Base-by-base conservation (phyloP, 2,113 vertebrate species). In the Hippocampus zosterae region DNA sequence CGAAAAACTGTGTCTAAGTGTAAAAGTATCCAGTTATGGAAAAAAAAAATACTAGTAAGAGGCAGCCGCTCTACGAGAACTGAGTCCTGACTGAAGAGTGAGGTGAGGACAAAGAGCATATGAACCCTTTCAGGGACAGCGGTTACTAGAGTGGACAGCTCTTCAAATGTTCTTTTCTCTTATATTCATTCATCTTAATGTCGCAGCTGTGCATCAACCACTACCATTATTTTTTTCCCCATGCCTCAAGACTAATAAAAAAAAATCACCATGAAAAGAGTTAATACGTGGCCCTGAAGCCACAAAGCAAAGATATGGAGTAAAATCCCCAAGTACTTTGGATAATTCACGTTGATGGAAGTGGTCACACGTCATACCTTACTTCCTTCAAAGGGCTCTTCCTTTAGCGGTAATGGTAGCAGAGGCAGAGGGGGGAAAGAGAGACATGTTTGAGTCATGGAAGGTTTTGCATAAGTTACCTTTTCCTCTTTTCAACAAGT, bases 341-440 rank as follows among this genome's bases (percentile, higher is more conserved):
- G 27, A 80, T 78, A 75, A 83, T 81, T 75, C 42, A 84, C 78
- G 85, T 44, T 53, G 82, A 84, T 87, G 85, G 69, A 64, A 82
- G 50, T 75, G 68, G 37, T 46, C 78, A 74, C 68, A 80, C 75
- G 68, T 84, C 90, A 23, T 92, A 93, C 92, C 92, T 92, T 93
- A 87, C 87, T 92, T 76, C 92, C 92, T 84, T 91, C 92, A 88
- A 91, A 92, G 72, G 90, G 85, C 75, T 93, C 92, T 91, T 93
- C 92, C 92, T 93, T 92, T 83, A 91, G 87, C 89, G 85, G 84
- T 84, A 87, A 89, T 81, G 77, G 71, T 80, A 64, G 84, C 37
- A 67, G 78, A 41, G 77, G 72, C 33, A 5, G 33, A 15, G 12
- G 42, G 1, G 76, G 84, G 85, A 67, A 65, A 87, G 29, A 88